Evolutionary conservation across 2,888 invertebrate species (phyloP).

Genomic region (Deroplatys truncata): DNA sequence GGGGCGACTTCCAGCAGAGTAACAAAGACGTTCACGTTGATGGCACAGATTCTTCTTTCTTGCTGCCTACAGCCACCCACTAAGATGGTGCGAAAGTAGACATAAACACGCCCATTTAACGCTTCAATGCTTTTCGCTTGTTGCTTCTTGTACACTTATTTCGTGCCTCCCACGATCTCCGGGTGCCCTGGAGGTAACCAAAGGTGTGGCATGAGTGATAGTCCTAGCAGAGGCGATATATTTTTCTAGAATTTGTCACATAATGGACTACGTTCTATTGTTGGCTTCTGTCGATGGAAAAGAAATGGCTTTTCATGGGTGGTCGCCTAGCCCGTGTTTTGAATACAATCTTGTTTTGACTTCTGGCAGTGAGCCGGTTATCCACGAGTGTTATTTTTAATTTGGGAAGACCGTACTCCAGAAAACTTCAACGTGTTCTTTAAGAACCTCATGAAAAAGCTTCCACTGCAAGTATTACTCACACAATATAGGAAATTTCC

Average conservation of each 20-base stretch:
- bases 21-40: background rate
- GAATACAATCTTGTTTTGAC: background rate
- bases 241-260: background rate
- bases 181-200: background rate
- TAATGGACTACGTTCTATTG: background rate
- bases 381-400: background rate
- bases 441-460: too few species aligned
- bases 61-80: background rate
- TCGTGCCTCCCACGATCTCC: background rate
- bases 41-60: background rate
- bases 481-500: too few species aligned
- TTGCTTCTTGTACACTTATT: background rate
- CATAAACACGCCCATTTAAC: background rate
- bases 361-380: background rate
- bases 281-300: background rate
- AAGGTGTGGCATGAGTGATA: background rate
- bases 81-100: background rate
- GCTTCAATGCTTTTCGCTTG: background rate
- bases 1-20: background rate
- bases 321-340: background rate
- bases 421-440: too few species aligned
- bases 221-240: background rate
- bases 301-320: background rate
- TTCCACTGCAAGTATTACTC: too few species aligned
- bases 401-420: background rate